Evolutionary conservation across 1,140 invertebrate species (phyloP).

Genomic region (Drosophila nigrodunni): DNA sequence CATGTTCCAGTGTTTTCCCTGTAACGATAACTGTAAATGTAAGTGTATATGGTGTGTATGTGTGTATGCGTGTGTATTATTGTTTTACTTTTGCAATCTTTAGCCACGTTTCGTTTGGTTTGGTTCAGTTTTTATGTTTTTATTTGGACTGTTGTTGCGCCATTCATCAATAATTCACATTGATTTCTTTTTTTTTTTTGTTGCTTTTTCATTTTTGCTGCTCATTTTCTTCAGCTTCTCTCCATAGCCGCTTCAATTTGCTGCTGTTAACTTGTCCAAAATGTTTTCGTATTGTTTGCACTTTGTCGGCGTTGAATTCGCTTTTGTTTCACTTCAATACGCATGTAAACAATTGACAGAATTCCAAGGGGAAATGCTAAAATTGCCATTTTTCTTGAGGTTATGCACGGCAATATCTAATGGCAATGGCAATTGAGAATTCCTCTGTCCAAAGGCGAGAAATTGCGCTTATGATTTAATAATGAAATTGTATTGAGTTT

Average conservation of each 20-base stretch:
- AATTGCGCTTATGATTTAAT: slow-evolving; percentile 18
- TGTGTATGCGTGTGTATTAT: slow-evolving; percentile 56
- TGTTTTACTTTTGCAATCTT: slow-evolving; percentile 72
- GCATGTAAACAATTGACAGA: slow-evolving; percentile 72
- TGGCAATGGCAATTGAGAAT: slow-evolving; percentile 15
- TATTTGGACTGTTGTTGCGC: slow-evolving; percentile 53
- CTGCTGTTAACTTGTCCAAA: slow-evolving; percentile 20
- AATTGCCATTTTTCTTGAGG: slow-evolving; percentile 17
- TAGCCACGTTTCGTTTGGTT: slow-evolving; percentile 60
- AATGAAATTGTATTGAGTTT: background rate
- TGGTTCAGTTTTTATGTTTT: slow-evolving; percentile 38
- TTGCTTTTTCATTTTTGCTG: slow-evolving; percentile 25
- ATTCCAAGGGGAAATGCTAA: slow-evolving; percentile 31
- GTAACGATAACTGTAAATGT: slow-evolving; percentile 14
- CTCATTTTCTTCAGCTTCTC: slow-evolving; percentile 28
- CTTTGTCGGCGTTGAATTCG: slow-evolving; percentile 18
- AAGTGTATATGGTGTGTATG: slow-evolving; percentile 29
- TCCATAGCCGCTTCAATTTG: slow-evolving; percentile 8
- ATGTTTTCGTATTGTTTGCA: slow-evolving; percentile 44
- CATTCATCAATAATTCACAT: slow-evolving; percentile 83
- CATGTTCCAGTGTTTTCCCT: slow-evolving; percentile 7
- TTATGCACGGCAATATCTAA: slow-evolving; percentile 10
- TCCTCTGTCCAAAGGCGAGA: background rate
- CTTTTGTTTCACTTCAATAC: slow-evolving; percentile 44
- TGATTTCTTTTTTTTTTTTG: slow-evolving; percentile 59